Conservation (phyloP, 2,113 vertebrate genomes). For the Myiozetetes cayanensis region DNA sequence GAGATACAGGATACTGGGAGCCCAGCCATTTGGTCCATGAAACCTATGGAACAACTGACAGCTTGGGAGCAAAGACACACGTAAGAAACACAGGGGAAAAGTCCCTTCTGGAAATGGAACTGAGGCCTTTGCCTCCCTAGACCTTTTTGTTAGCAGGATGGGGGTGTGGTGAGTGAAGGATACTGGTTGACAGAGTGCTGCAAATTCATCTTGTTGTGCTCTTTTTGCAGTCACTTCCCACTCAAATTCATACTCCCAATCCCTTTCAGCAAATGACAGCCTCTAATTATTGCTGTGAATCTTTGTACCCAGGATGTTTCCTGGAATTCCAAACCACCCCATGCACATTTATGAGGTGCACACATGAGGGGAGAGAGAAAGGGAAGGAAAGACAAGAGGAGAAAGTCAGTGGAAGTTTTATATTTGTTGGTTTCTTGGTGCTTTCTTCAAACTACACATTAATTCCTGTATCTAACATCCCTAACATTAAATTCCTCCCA, state of each 20-base stretch:
- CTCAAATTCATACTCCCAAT: neutral
- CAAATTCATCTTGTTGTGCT: neutral
- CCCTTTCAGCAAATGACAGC: neutral
- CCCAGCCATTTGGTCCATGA: neutral
- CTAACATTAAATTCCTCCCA: neutral
- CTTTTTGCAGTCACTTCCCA: neutral
- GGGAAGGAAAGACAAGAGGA: neutral
- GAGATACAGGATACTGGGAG: neutral
- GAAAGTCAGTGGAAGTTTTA: neutral
- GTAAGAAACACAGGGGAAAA: neutral
- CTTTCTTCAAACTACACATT: neutral
- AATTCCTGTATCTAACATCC: neutral
- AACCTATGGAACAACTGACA: neutral
- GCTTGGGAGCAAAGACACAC: neutral
- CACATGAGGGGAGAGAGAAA: neutral
- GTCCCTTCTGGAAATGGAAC: neutral
- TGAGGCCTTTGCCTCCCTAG: neutral
- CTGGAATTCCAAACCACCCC: neutral
- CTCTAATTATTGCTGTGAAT: neutral
- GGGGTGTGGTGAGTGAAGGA: neutral
- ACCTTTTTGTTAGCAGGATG: neutral
- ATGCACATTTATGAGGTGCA: accelerated
- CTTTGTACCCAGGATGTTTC: neutral
- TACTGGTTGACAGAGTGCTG: neutral
- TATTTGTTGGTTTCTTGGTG: neutral